Percentiles rank a stretch among this genome's conserved stretches.
Conservation (phyloP, 2,888 invertebrate genomes). For the Zeuzera pyrina region DNA sequence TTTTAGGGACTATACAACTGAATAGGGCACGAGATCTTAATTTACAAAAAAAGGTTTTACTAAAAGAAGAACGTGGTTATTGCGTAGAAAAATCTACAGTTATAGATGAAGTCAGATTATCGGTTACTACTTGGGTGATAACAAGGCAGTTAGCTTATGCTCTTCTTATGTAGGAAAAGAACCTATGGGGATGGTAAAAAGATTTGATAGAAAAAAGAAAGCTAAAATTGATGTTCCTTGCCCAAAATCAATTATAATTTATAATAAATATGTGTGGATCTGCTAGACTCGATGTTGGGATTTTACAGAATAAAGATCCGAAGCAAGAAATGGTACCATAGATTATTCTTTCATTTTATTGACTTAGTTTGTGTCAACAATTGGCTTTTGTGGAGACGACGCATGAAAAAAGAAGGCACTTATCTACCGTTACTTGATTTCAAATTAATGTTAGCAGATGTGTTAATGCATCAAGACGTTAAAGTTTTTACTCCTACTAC, state of each 20-base stretch:
- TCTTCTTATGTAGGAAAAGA: constrained; percentile 2
- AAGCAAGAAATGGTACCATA: constrained; percentile 2
- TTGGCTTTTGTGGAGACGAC: constrained; percentile 1
- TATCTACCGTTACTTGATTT: background rate
- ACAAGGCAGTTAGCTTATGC: constrained; percentile 1
- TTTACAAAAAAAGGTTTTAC: constrained; percentile 4
- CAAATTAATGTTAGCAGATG: background rate
- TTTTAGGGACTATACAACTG: constrained; percentile 13
- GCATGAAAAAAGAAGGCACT: constrained; percentile 1
- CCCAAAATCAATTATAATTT: background rate
- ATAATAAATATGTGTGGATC: too few species aligned
- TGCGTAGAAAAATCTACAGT: constrained; percentile 8
- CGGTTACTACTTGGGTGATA: constrained; percentile 3
- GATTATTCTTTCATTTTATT: constrained; percentile 1
- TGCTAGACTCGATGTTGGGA: too few species aligned
- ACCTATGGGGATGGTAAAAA: constrained; percentile 1
- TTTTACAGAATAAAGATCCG: too few species aligned
- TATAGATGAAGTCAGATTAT: background rate
- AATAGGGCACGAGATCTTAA: constrained; percentile 6
- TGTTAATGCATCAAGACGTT: too few species aligned
- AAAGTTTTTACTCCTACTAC: too few species aligned
- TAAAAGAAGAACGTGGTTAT: constrained; percentile 8
- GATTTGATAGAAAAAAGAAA: constrained; percentile 1
- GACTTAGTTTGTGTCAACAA: constrained; percentile 1
- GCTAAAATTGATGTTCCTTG: constrained; percentile 2